Conservation (phyloP, 2,888 invertebrate species). For the Mystacides longicornis region DNA sequence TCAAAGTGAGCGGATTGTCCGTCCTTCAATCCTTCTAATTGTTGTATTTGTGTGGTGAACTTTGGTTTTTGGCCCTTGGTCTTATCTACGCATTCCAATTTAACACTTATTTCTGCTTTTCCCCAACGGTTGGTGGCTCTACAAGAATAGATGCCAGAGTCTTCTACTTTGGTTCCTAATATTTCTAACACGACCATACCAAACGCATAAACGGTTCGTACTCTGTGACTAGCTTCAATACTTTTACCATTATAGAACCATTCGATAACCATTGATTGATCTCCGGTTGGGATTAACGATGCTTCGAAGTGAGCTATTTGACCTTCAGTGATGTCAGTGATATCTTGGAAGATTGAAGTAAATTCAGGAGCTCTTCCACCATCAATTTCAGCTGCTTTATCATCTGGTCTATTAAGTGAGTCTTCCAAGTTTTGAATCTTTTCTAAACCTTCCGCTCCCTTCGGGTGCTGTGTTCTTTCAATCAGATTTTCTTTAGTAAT, state of each 20-base stretch:
- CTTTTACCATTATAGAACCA: constrained; percentile 94
- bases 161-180: constrained; percentile 85
- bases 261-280: constrained; percentile 89
- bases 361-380: constrained; percentile 82
- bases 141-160: constrained; percentile 85
- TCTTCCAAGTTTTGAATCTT: constrained; percentile 88
- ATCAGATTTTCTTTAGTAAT: constrained; percentile 75
- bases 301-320: constrained; percentile 98
- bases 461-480: constrained; percentile 87
- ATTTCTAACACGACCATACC: constrained; percentile 97
- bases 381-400: constrained; percentile 61
- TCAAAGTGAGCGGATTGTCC: constrained; percentile 94
- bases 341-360: constrained; percentile 77
- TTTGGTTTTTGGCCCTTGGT: constrained; percentile 79
- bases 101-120: constrained; percentile 76
- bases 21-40: constrained; percentile 77
- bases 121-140: constrained; percentile 87
- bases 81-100: constrained; percentile 75
- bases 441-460: constrained; percentile 87
- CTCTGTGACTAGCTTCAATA: constrained; percentile 81
- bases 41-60: constrained; percentile 83
- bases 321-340: constrained; percentile 82
- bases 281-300: constrained; percentile 86
- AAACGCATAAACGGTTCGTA: constrained; percentile 91
- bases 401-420: constrained; percentile 66